Conservation (phyloP, 2,113 vertebrate species). For the Oreochromis spilurus region DNA sequence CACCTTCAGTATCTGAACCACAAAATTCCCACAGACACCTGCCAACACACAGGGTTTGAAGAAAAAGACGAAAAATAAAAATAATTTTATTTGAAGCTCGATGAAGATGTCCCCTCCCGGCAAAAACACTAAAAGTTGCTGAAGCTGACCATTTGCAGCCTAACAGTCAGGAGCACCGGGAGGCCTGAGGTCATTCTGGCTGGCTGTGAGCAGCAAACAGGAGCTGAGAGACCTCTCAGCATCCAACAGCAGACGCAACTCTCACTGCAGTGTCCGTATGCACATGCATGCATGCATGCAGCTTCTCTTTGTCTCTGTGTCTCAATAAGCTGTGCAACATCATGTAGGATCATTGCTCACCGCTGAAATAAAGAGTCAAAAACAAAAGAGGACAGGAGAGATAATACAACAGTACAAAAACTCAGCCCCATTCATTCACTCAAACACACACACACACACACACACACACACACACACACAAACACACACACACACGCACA, state of each 20-base stretch:
- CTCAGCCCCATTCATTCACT: neutral
- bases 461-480: neutral
- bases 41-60: neutral
- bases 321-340: neutral
- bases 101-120: neutral
- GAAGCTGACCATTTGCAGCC: neutral
- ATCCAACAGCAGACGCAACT: neutral
- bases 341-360: neutral
- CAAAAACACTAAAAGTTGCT: neutral
- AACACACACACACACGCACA: neutral
- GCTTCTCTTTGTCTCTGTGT: neutral
- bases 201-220: neutral
- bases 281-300: neutral
- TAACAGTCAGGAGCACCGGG: neutral
- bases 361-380: neutral
- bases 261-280: neutral
- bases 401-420: neutral
- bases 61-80: neutral
- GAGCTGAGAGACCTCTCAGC: neutral
- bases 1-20: neutral
- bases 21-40: neutral
- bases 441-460: neutral
- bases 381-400: neutral
- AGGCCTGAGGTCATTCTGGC: neutral
- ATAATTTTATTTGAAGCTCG: neutral